Conservation (phyloP, 2,113 vertebrate species). For the Synchiropus splendidus region DNA sequence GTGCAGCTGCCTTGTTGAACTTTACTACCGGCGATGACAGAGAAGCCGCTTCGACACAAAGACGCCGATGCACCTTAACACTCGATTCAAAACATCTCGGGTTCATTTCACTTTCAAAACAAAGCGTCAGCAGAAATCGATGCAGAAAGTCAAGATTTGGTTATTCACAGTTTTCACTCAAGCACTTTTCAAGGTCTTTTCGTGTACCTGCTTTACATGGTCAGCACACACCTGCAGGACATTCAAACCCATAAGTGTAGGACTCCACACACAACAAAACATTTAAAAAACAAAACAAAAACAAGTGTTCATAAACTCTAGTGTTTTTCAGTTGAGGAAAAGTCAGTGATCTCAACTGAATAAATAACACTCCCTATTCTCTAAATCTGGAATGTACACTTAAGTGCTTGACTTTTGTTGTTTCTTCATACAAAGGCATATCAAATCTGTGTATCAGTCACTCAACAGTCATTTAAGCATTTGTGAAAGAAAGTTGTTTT, state of each 20-base stretch:
- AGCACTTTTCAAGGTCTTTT: conserved; percentile 65
- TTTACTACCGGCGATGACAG: no score
- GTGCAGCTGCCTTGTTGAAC: no score
- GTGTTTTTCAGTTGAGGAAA: conserved; percentile 32
- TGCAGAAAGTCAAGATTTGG: conserved; percentile 45
- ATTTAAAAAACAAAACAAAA: conserved; percentile 45
- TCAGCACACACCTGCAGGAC: conserved; percentile 49
- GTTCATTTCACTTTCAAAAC: no score
- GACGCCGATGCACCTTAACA: no score
- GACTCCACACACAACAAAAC: conserved; percentile 43
- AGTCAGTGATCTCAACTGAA: conserved; percentile 43
- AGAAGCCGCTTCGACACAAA: no score
- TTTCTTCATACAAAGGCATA: conserved; percentile 41
- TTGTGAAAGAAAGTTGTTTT: no score
- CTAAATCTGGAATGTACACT: conserved; percentile 61
- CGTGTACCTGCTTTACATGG: conserved; percentile 40
- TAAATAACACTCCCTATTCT: conserved; percentile 57
- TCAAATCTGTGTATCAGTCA: conserved; percentile 6
- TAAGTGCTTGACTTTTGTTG: conserved; percentile 46
- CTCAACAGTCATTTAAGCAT: no score
- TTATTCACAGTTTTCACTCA: conserved; percentile 70
- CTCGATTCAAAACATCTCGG: no score
- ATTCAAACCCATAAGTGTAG: conserved; percentile 47
- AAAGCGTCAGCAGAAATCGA: no score
- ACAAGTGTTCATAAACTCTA: conserved; percentile 33